Conservation (phyloP, 2,113 vertebrate species). For the Erythrocercus mccallii region DNA sequence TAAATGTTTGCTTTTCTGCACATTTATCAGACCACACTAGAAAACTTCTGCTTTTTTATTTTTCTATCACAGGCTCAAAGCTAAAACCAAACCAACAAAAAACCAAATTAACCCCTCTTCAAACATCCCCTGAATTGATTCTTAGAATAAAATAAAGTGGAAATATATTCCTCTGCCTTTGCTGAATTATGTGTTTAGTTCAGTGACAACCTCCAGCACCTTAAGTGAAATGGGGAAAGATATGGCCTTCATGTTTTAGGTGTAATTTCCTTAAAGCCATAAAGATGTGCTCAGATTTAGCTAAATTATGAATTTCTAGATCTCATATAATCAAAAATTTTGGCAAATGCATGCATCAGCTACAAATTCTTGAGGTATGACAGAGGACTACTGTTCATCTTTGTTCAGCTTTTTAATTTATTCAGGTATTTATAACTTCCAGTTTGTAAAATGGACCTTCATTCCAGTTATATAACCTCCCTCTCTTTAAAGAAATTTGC, state of each 20-base stretch:
- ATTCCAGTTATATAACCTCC: fast-evolving
- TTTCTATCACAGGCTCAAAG: background rate
- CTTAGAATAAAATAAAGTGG: background rate
- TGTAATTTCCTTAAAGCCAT: background rate
- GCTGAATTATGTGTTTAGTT: background rate
- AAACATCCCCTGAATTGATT: fast-evolving
- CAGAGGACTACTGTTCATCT: background rate
- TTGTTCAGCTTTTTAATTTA: background rate
- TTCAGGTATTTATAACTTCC: no score
- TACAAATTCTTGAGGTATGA: background rate
- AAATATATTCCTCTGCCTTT: background rate
- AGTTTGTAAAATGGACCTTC: background rate
- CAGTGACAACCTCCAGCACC: background rate
- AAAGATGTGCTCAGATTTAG: background rate
- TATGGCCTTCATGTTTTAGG: fast-evolving
- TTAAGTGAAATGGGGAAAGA: background rate
- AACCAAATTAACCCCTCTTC: background rate
- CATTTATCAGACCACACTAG: background rate
- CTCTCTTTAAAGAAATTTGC: fast-evolving
- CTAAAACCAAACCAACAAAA: background rate
- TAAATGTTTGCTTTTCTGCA: background rate
- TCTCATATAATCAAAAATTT: background rate
- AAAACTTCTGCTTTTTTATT: background rate
- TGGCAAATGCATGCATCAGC: fast-evolving
- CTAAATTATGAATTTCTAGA: background rate